phyloP scores from a whole-genome alignment of 2,113 vertebrate species.

The Trachemys scripta region DNA sequence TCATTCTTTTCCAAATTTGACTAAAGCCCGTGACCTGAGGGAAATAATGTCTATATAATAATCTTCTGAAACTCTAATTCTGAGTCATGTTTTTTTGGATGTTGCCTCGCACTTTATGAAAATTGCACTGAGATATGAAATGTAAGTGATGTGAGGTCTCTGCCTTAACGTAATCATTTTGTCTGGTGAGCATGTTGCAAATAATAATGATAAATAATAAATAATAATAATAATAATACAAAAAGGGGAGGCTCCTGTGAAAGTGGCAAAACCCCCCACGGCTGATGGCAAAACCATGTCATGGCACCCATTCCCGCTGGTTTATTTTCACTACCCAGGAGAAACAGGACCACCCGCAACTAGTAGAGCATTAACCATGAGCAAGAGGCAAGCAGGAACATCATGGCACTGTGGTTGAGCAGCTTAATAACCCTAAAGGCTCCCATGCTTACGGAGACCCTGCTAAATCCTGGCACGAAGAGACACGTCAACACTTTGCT shows the following conservation, averaged over 20 bases:
- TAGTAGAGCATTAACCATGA: constrained; percentile 53
- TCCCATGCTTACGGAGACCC: constrained; percentile 20
- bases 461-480: constrained; percentile 34
- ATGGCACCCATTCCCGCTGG: background rate
- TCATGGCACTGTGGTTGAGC: constrained; percentile 21
- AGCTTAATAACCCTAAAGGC: constrained; percentile 59
- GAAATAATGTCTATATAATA: constrained; percentile 99
- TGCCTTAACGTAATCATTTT: constrained; percentile 88
- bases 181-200: constrained; percentile 81
- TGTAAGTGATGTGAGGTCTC: constrained; percentile 88
- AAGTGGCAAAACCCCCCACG: background rate
- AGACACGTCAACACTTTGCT: constrained; percentile 33
- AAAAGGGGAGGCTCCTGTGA: constrained; percentile 62
- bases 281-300: background rate
- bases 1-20: constrained; percentile 98
- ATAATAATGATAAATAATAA: constrained; percentile 67
- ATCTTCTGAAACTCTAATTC: constrained; percentile 96
- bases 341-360: constrained; percentile 23
- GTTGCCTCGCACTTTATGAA: constrained; percentile 90
- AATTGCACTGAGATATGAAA: constrained; percentile 91
- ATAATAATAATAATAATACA: constrained; percentile 38
- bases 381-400: constrained; percentile 28
- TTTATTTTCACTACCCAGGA: constrained; percentile 19
- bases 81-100: constrained; percentile 87
- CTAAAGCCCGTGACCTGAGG: constrained; percentile 97